Conservation (phyloP, 2,888 invertebrate species). For the Calephelis perditalis region DNA sequence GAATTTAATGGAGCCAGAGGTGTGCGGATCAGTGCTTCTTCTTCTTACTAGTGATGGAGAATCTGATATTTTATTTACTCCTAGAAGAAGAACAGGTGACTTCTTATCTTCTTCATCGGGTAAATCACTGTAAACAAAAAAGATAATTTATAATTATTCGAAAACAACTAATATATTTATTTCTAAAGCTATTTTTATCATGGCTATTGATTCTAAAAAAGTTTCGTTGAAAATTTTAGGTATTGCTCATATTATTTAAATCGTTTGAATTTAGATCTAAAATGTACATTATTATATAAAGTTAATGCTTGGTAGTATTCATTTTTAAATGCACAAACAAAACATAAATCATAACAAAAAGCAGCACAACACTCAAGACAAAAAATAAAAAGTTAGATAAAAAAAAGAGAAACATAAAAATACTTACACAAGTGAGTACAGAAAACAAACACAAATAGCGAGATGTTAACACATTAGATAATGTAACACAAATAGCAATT, state of each 20-base stretch:
- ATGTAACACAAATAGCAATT: constrained; percentile 2
- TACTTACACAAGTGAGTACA: constrained; percentile 27
- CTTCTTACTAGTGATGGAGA: constrained; percentile 62
- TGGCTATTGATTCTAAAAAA: too few relatives aligned
- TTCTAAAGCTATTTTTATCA: too few relatives aligned
- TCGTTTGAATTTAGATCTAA: too few relatives aligned
- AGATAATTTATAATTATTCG: neutral
- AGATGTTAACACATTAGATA: constrained; percentile 2
- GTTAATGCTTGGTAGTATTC: too few relatives aligned
- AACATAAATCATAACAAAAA: constrained; percentile 3
- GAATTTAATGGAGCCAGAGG: constrained; percentile 63
- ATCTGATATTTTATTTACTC: constrained; percentile 77
- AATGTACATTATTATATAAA: too few relatives aligned
- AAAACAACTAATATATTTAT: too few relatives aligned
- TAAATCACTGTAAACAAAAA: constrained; percentile 73
- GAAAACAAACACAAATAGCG: constrained; percentile 16
- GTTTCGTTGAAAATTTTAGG: too few relatives aligned
- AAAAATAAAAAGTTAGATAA: constrained; percentile 19
- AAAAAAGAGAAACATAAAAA: constrained; percentile 22
- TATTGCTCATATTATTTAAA: too few relatives aligned
- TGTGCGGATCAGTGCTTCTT: constrained; percentile 56
- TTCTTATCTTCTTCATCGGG: constrained; percentile 80
- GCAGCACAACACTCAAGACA: neutral
- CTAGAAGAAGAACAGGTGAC: constrained; percentile 78
- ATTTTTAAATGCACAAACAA: neutral